Evolutionary conservation across 2,888 invertebrate species (phyloP), one percentile per base, ranked within the genome.

Genomic region (Tiphia femorata): DNA sequence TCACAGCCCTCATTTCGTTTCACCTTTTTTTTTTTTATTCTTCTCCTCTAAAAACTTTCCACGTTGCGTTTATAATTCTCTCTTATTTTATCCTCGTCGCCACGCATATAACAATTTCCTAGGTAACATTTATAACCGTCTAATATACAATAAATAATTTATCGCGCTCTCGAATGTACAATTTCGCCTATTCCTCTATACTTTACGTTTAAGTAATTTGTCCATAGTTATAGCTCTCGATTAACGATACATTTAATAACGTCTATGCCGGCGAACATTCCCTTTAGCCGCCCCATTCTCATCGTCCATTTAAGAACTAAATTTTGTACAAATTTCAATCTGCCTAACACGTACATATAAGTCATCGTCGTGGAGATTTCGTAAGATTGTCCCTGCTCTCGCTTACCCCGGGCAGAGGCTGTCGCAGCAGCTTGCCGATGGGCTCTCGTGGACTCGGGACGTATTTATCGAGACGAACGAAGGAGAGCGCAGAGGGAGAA

Each of bases 121-220:
- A 71, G 62, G 61, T 72, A 71, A 70, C 70, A 67, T 72, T 70
- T 50, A 69, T 68, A 67, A 72, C 61, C 53, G 59, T 70, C 55
- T 71, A 80, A 76, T 81, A 69, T 81, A 81, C 77, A 81, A 80
- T 82, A 80, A 81, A 81, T 82, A 82, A 80, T 80, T 80, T 76
- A 76, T 73, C 74, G 64, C 65, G 62, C 61, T 70, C 65, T 66
- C 62, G 66, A 70, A 80, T 81, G 65, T 81, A 81, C 81, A 81
- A 78, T 79, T 78, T 74, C 43, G 47, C 47, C 50, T 63, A 62
- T 49, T 16, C 49, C 47, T 40, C 61, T 61, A 58, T 50, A 56
- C 49, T 50, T 61, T 52, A 58, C 51, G 59, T 61, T n/a, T 78
- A 78, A 79, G 78, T 78, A 78, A 79, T 76, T 78, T 72, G 77